Base-by-base conservation (phyloP, 1,140 invertebrate species). In the Drosophila miranda region DNA sequence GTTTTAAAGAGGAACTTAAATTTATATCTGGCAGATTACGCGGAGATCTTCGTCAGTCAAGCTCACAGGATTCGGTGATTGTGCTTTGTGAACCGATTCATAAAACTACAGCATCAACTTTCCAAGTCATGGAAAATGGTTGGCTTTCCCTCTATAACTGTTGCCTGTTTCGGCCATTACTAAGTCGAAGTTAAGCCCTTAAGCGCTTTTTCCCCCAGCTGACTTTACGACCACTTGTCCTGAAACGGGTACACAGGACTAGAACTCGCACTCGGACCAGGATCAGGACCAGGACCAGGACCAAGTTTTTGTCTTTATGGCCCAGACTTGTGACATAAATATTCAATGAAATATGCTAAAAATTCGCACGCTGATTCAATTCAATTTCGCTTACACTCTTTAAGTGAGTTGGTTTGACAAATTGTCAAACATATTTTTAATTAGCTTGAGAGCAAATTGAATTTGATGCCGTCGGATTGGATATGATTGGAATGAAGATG, bases 371-470 rank as follows among this genome's bases (percentile, higher is more conserved):
- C 9, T 56, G 63, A 77, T 78, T 72, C 60, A 72, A 78, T 78
- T 78, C 51, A 43, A 14, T 28, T 53, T 3, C 6, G 34, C 16
- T 51, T 21, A 19, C 50, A 34, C 51, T 28, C 54, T 34, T 41
- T 48, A 13, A 41, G 45, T 52, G 44, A 16, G 30, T 60, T 41
- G 51, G n/a, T 23, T 41, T 38, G 38, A 30, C 59, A 61, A 50
- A 68, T 52, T 52, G 52, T 52, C 55, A 50, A 61, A 63, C 61
- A 54, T 45, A 63, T 75, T 74, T 80, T 60, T 80, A 86, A 83
- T 83, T 83, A 86, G 81, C 73, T 52, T 51, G 67, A 79, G 72
- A 63, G 63, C 73, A 51, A 64, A 87, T 81, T 81, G 55, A 76
- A 81, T 86, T 86, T 75, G 61, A 72, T 66, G 69, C 74, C 68